These are phyloP conservation scores for Elaphurus davidianus DNA, from an alignment of 2,113 vertebrate genomes.

Conservation along the genomic window DNA sequence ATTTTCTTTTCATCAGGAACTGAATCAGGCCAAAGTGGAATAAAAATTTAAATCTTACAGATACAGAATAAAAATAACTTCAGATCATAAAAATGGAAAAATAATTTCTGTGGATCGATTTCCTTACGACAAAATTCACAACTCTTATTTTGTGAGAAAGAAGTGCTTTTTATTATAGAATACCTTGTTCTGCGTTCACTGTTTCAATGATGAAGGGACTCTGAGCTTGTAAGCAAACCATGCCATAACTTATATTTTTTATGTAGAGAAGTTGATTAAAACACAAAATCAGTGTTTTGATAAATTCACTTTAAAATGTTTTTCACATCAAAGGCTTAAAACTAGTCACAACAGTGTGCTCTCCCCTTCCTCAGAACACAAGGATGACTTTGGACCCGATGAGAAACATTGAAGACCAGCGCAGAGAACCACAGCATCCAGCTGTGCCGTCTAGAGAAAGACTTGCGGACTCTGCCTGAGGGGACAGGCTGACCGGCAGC, in stretches of 20 bases:
- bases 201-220: background rate
- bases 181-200: background rate
- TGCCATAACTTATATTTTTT: background rate
- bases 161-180: background rate
- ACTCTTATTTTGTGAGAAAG: background rate
- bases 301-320: slow-evolving; percentile 8
- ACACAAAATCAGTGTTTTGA: slow-evolving; percentile 4
- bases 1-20: background rate
- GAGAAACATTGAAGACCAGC: background rate
- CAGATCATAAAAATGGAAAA: background rate
- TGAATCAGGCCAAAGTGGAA: background rate
- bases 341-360: background rate
- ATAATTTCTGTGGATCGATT: background rate
- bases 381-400: background rate
- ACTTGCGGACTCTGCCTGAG: slow-evolving; percentile 36
- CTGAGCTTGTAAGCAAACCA: background rate
- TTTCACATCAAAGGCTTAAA: background rate
- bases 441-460: background rate
- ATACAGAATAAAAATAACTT: slow-evolving; percentile 14
- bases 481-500: background rate
- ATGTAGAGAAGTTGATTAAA: background rate
- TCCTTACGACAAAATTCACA: background rate
- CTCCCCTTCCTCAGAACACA: background rate
- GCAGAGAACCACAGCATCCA: background rate
- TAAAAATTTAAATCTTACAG: slow-evolving; percentile 7